A percentile compares a stretch with the other conserved stretches of the same genome.
Evolutionary conservation across 1,140 invertebrate species (phyloP).

Genomic region (Dendroctonus ponderosae): DNA sequence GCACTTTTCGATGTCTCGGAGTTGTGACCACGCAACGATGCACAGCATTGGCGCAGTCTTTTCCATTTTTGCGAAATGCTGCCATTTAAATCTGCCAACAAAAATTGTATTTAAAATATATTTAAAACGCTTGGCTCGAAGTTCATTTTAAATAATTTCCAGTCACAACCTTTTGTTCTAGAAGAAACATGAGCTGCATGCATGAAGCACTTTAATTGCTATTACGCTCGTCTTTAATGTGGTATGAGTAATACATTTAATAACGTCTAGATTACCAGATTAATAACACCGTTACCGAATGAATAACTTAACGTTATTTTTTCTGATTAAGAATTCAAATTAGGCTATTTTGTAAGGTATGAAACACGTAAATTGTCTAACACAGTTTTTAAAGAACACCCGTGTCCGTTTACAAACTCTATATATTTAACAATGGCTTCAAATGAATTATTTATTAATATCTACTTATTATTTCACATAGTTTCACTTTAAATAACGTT

Average conservation of each 20-base stretch:
- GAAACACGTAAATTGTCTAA: too few species aligned
- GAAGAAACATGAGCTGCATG: background rate
- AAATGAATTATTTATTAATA: conserved; percentile 4
- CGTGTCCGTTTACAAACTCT: too few species aligned
- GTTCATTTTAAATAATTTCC: too few species aligned
- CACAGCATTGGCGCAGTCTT: conserved; percentile 65
- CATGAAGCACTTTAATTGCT: conserved; percentile 18
- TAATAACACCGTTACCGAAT: conserved; percentile 22
- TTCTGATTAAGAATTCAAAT: too few species aligned
- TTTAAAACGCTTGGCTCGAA: too few species aligned
- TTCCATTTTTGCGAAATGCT: conserved; percentile 72
- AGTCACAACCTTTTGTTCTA: background rate
- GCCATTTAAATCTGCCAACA: conserved; percentile 70
- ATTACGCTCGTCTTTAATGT: conserved; percentile 10
- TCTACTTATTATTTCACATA: conserved; percentile 4
- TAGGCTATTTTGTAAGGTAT: too few species aligned
- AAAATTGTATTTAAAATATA: too few species aligned
- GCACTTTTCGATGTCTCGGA: conserved; percentile 53
- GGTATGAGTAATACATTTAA: conserved; percentile 19
- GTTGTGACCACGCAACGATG: conserved; percentile 58
- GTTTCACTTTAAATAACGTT: conserved; percentile 10
- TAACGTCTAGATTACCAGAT: conserved; percentile 19
- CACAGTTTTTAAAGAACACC: background rate
- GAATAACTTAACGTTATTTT: background rate
- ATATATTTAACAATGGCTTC: too few species aligned